Evolutionary conservation across 2,113 vertebrate genomes (phyloP), one percentile per base, ranked within the genome.

Genomic region (Copsychus sechellarum): DNA sequence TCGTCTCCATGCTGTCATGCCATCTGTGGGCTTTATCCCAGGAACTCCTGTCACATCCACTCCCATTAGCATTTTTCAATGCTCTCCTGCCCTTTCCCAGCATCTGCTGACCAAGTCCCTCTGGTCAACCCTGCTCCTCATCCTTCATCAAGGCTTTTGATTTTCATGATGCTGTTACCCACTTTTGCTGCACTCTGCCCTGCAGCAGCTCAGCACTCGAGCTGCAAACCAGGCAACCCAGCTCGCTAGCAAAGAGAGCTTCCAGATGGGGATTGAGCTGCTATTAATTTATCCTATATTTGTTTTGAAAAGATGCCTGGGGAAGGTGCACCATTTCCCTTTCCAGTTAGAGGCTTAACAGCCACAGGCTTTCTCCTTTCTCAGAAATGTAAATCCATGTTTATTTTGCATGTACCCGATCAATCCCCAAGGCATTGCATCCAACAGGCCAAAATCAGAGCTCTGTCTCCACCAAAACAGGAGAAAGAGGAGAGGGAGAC

Each of bases 261-360:
- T 92, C 90, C 56, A 94, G 65, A 43, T 0, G 0, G 72, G 91
- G 83, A 91, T 26, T 77, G 80, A 90, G 83, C 47, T 67, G 61
- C 51, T 73, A 56, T 93, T 94, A 94, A 93, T 92, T 93, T 77
- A 71, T 67, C 86, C 72, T 78, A 16, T 91, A 92, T 94, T 93
- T 96, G 77, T 86, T 97, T 92, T 95, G 80, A 94, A 94, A 94
- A 86, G 43, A 81, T 78, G 90, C 81, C 88, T 71, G 40, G 42
- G 64, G 82, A 88, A 76, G 86, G 73, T 53, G 79, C 34, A 94
- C 45, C 50, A 40, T 89, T 95, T 91, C 80, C 72, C 73, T 93
- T 89, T 86, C 70, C 88, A 76, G 69, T 87, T 70, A 87, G 47
- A 92, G 29, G 62, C 81, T 96, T 88, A 86, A 84, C 11, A 92